Evolutionary conservation across 2,888 invertebrate genomes (phyloP), one percentile per base, ranked within the genome.

Genomic region (Mesopsocus fuscifrons): DNA sequence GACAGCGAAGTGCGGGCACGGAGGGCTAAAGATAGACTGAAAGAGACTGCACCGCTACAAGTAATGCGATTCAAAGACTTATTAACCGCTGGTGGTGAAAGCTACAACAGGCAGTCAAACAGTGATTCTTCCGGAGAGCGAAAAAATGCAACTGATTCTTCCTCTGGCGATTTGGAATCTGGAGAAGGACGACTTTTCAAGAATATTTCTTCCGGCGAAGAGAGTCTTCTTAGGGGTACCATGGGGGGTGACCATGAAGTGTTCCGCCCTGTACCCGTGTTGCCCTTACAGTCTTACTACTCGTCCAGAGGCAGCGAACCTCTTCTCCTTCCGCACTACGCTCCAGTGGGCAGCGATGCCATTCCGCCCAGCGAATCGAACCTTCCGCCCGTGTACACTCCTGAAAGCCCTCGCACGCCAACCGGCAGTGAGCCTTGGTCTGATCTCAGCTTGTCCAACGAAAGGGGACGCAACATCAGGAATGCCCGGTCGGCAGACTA

Each of bases 291-390:
- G 16, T 20, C 38, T 16, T 38, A 20, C 21, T 38, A 38, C 11
- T 18, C 17, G 16, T 20, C 38, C 11, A 33, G 15, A 17, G 33
- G 46, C 21, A 45, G 44, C 21, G 49, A 50, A 21, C 43, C 47
- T 22, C 44, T 47, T 33, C 34, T 46, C n/a, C 45, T 44, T 13
- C 45, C 46, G n/a, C 45, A 47, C 32, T 46, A 47, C 21, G 44
- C 44, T 23, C 46, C 47, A 15, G 35, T 42, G 21, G 49, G 46
- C 40, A 41, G 38, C 38, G 38, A 38, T 38, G 6, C n/a, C 6
- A 38, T 20, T 3, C 38, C 38, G n/a, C 13, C 9, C 16, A 38
- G 38, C 20, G 38, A 38, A 21, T 17, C 33, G 5, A 17, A 38
- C 11, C 38, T 38, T 13, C 38, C 38, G n/a, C 38, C 38, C n/a